Conservation (phyloP, 2,113 vertebrate genomes). For the Anguilla japonica region DNA sequence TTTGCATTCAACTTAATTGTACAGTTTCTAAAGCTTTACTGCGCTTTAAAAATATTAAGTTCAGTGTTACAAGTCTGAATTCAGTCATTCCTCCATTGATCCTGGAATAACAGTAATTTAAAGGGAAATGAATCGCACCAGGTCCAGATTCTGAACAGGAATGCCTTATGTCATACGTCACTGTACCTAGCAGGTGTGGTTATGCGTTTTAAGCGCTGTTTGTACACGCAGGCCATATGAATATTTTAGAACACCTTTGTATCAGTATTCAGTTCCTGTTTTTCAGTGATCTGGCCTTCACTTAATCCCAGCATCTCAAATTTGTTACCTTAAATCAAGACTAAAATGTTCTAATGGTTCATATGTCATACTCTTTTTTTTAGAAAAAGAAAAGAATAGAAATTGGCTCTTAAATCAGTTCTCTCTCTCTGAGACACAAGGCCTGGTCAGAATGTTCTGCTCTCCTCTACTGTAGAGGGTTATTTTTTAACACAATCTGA, state of each 20-base stretch:
- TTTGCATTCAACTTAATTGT: slow-evolving; percentile 19
- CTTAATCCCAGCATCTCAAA: background rate
- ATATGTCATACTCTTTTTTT: background rate
- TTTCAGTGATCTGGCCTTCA: background rate
- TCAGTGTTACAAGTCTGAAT: background rate
- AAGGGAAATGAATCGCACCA: background rate
- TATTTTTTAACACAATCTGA: background rate
- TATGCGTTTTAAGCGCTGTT: background rate
- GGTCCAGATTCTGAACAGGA: background rate
- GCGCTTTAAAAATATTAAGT: background rate
- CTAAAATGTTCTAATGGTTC: background rate
- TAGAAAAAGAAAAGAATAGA: background rate
- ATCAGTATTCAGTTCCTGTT: background rate
- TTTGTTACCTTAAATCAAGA: background rate
- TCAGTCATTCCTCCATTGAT: background rate
- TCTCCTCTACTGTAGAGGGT: background rate
- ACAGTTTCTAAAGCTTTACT: background rate
- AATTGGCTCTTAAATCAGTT: background rate
- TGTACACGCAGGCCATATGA: background rate
- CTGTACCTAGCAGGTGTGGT: background rate
- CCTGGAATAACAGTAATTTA: background rate
- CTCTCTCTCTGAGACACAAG: background rate
- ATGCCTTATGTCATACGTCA: background rate
- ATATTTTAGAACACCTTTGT: background rate
- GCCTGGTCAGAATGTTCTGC: background rate